Percentiles rank a stretch among this genome's conserved stretches.
Conservation (phyloP, 1,140 invertebrate species). For the Dendrolimus punctatus region DNA sequence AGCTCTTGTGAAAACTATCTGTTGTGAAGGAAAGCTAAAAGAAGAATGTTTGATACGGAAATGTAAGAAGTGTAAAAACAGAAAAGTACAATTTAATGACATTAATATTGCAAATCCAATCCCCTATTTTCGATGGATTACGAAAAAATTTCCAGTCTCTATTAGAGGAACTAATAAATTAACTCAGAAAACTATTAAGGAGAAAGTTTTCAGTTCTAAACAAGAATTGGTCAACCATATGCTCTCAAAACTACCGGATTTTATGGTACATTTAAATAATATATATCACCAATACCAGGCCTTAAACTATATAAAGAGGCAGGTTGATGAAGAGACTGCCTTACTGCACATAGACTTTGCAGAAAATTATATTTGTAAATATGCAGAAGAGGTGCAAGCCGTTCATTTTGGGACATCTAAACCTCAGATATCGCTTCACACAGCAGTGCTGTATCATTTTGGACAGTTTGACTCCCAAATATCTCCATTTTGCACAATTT, state of each 20-base stretch:
- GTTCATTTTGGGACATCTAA: constrained; percentile 32
- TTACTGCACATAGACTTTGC: constrained; percentile 14
- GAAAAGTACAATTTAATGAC: too few relatives aligned
- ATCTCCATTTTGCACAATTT: too few relatives aligned
- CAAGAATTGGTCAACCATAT: not conserved
- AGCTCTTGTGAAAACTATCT: too few relatives aligned
- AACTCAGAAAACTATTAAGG: not conserved
- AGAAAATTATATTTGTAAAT: constrained; percentile 36
- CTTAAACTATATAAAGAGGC: not conserved
- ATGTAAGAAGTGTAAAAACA: too few relatives aligned
- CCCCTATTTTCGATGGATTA: too few relatives aligned
- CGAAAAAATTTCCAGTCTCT: too few relatives aligned
- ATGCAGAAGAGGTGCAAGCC: constrained; percentile 22
- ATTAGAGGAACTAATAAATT: too few relatives aligned
- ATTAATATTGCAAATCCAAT: too few relatives aligned
- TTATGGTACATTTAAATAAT: not conserved
- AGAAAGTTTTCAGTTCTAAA: not conserved
- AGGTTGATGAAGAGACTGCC: not conserved
- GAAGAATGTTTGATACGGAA: too few relatives aligned
- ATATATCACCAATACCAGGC: not conserved
- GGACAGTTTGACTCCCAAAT: too few relatives aligned
- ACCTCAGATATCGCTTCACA: constrained; percentile 24
- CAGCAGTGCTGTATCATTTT: not conserved
- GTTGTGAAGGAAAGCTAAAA: too few relatives aligned
- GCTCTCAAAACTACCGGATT: not conserved